Conservation (phyloP, 1,140 invertebrate species). For the Orussus abietinus region DNA sequence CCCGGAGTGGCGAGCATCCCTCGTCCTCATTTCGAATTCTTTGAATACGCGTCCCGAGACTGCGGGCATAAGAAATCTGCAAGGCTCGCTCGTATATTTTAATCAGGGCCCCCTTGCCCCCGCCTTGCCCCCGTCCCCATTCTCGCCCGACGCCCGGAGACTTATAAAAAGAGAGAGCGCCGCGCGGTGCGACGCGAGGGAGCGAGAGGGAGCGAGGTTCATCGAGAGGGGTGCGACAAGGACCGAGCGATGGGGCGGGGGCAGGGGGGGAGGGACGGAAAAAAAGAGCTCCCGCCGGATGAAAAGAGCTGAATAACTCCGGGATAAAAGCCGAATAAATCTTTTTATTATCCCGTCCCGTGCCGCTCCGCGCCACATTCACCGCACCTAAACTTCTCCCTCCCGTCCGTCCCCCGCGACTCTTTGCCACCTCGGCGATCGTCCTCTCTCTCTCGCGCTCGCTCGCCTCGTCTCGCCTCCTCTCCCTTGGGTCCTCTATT, state of each 20-base stretch:
- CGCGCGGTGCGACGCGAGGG: too few relatives aligned
- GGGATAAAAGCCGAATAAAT: constrained; percentile 54
- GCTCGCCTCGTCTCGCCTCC: constrained; percentile 4
- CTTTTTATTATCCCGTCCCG: constrained; percentile 49
- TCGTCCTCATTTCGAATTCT: constrained; percentile 49
- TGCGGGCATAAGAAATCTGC: constrained; percentile 47
- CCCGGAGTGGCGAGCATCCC: too few relatives aligned
- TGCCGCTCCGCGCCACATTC: neutral
- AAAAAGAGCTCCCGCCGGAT: constrained; percentile 29
- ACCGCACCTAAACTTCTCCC: constrained; percentile 26
- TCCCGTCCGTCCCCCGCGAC: constrained; percentile 23
- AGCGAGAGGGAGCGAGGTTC: too few relatives aligned
- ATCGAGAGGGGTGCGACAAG: too few relatives aligned
- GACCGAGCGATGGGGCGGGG: constrained; percentile 10
- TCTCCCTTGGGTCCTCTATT: constrained; percentile 1
- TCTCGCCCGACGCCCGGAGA: neutral
- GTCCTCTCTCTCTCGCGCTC: constrained; percentile 2
- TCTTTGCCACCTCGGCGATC: constrained; percentile 10
- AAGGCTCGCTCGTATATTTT: constrained; percentile 51
- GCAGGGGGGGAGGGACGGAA: constrained; percentile 7
- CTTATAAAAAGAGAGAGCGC: constrained; percentile 6
- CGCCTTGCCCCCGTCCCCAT: constrained; percentile 14
- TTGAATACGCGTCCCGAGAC: constrained; percentile 39
- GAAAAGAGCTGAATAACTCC: constrained; percentile 53
- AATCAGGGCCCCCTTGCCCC: constrained; percentile 40